Conservation (phyloP, 1,140 invertebrate species). For the Drosophila burlai region DNA sequence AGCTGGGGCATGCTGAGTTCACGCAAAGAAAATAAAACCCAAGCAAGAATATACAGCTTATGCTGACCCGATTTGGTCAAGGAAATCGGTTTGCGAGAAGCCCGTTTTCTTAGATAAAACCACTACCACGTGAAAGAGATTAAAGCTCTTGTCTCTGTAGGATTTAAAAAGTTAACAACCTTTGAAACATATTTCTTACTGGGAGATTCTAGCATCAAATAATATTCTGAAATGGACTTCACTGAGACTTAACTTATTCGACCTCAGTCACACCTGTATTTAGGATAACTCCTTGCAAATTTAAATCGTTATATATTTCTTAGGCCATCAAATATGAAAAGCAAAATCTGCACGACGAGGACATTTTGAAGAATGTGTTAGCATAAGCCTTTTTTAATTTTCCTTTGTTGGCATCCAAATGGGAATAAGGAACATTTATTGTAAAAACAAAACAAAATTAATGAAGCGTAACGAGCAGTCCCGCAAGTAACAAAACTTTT, state of each 20-base stretch:
- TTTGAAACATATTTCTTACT: too few species aligned
- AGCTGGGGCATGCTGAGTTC: constrained; percentile 9
- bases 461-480: constrained; percentile 71
- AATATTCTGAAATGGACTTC: neutral
- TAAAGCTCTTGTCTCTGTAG: neutral
- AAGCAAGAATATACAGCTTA: neutral
- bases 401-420: constrained; percentile 21
- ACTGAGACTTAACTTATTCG: neutral
- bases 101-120: neutral
- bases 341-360: too few species aligned
- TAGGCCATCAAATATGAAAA: rapidly evolving
- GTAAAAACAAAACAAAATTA: constrained; percentile 72
- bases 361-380: neutral
- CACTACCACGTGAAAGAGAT: neutral
- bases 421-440: constrained; percentile 39
- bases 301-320: neutral
- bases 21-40: neutral
- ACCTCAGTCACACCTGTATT: neutral
- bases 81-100: neutral
- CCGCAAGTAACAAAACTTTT: constrained; percentile 53
- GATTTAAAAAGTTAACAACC: neutral
- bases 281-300: neutral
- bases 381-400: constrained; percentile 55
- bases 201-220: neutral
- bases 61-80: constrained; percentile 16